Evolutionary conservation across 2,888 invertebrate species (phyloP).

Genomic region (Phortica magna): DNA sequence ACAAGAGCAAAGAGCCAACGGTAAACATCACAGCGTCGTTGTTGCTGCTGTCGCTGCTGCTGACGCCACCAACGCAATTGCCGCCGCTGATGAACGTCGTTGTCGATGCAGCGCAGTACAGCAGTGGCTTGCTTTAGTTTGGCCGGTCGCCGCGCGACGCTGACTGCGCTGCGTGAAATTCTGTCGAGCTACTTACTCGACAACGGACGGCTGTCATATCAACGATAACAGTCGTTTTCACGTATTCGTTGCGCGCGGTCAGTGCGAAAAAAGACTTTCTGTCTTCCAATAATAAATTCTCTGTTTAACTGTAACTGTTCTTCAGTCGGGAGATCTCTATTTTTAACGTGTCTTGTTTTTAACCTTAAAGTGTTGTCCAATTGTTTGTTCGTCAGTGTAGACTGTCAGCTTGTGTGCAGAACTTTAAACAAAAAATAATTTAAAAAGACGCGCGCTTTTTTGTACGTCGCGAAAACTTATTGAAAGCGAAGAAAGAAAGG

Average conservation of each 20-base stretch:
- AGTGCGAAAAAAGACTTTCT: conserved; percentile 19
- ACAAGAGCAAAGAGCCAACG: neutral
- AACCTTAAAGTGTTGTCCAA: too few relatives aligned
- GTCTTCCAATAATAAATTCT: neutral
- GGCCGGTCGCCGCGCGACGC: neutral
- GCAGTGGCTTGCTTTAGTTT: neutral
- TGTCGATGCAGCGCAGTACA: neutral
- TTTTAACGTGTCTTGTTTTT: too few relatives aligned
- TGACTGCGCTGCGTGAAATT: conserved; percentile 49
- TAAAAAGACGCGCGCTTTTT: neutral
- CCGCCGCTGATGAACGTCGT: neutral
- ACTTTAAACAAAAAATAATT: neutral
- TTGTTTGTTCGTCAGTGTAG: too few relatives aligned
- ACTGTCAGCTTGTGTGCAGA: too few relatives aligned
- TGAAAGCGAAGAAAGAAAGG: too few relatives aligned
- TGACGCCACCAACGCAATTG: neutral
- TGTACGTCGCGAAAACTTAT: too few relatives aligned
- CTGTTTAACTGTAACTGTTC: neutral
- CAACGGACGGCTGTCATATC: conserved; percentile 68
- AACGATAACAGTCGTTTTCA: conserved; percentile 70
- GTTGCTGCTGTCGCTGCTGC: neutral
- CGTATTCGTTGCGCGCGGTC: conserved; percentile 69
- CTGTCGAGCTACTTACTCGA: conserved; percentile 57
- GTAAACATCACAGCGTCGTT: neutral
- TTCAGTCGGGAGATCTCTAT: neutral